Evolutionary conservation across 2,113 vertebrate genomes (phyloP), one percentile per base, ranked within the genome.

Genomic region (Sylvicapra grimmia): DNA sequence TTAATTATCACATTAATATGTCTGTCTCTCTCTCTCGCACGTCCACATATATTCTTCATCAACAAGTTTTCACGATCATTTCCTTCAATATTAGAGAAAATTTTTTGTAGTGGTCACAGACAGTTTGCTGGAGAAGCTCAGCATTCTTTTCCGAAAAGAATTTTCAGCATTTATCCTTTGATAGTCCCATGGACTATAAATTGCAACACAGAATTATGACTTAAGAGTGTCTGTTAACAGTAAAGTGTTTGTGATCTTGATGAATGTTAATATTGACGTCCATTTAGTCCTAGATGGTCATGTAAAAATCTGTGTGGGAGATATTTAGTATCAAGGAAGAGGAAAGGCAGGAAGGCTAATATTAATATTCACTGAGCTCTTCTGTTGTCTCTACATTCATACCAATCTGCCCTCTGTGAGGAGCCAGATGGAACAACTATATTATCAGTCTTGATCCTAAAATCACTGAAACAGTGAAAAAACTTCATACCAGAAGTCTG

Each of bases 111-210:
- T 72, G 8, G 4, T 89, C n/a, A 85, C 44, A 54, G 56, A 82
- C 4, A 90, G 19, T 89, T 95, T 88, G 63, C 90, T 80, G 7
- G 53, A 80, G 18, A 31, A 75, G 96, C 77, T 96, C 59, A 6
- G 51, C n/a, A 80, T 93, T 95, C 8, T 94, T 91, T 95, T 56
- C 53, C 36, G 2, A 56, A 87, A 97, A 72, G 44, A 93, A 58
- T 25, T 9, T 19, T 90, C 2, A 63, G 21, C 53, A 63, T 86
- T 96, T 95, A 86, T 75, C 59, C 31, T 95, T 95, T 63, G 40
- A 13, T 91, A 72, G 65, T 68, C n/a, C 49, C 25, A 31, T 47
- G 79, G 36, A 89, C 54, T 93, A 59, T 94, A 90, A 72, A 56
- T 93, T 97, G 36, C 33, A 44, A 31, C 33, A 72, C 51, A 88